phyloP scores from a whole-genome alignment of 2,797 vertebrate genomes.

The Macropus fuliginosus region DNA sequence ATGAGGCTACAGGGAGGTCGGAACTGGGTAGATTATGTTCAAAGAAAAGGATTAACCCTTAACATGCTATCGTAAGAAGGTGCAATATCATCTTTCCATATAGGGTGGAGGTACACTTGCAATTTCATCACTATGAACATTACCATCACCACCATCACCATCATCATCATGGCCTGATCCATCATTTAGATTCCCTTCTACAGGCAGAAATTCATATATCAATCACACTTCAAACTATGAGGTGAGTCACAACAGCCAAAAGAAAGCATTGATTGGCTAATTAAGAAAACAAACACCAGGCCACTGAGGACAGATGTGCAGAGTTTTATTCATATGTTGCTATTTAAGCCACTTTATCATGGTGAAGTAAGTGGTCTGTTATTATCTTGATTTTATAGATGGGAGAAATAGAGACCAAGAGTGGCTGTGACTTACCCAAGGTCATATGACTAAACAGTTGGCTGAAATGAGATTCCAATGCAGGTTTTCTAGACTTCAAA shows the following conservation, averaged over 20 bases:
- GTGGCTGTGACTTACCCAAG: constrained; percentile 33
- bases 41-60: neutral
- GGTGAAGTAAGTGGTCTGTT: constrained; percentile 10
- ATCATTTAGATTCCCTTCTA: neutral
- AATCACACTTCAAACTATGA: neutral
- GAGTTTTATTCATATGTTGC: constrained; percentile 34
- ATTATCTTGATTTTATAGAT: constrained; percentile 43
- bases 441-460: constrained; percentile 4
- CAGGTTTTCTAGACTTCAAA: constrained; percentile 19
- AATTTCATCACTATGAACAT: neutral
- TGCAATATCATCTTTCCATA: neutral
- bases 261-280: neutral
- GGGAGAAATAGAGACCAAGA: constrained; percentile 29
- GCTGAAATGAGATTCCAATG: constrained; percentile 42
- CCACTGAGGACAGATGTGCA: neutral
- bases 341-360: constrained; percentile 49
- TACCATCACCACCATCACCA: neutral
- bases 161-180: neutral
- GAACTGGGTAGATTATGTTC: neutral
- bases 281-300: neutral
- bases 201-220: neutral
- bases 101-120: neutral
- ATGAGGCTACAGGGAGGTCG: neutral
- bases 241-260: neutral
- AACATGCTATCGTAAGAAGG: neutral